Evolutionary conservation across 2,797 vertebrate species (phyloP), one percentile per base, ranked within the genome.

Genomic region (Onychomys leucogaster): DNA sequence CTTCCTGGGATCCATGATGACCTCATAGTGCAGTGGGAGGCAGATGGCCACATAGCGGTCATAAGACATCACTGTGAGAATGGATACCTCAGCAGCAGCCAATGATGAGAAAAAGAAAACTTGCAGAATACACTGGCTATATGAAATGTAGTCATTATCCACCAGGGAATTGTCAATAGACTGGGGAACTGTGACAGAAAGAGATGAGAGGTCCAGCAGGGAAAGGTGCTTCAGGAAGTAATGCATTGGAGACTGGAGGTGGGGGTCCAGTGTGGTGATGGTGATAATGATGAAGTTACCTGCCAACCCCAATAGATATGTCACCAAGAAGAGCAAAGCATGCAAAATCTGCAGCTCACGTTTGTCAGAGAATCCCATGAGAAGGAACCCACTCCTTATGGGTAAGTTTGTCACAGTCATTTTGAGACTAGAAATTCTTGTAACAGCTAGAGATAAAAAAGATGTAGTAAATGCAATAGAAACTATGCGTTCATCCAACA

Each of bases 51-150:
- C 52, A 86, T 86, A 86, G 84, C 84, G 32, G 34, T 86, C 65
- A 86, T 69, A 86, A 5, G 84, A 86, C 84, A 86, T 86, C 84
- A 86, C 65, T n/a, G 84, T 86, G 32, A 86, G 84, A 52, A 86
- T 37, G 65, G 46, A 46, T 46, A 69, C 2, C 46, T 71, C 78
- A 81, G 46, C 84, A 25, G 6, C 14, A 23, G 65, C 46, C 34
- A 71, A 86, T 37, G 46, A 23, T 27, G 84, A 37, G 46, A 71
- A 86, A 34, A 86, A 86, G 43, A 86, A 86, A 69, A 86, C 6
- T 6, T 81, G 78, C 21, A 81, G 11, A 55, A 81, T 57, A 11
- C 78, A 81, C 78, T 81, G 78, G 11, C 11, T 34, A 81, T 81
- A 81, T 37, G 78, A 57, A 81, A 81, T 81, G 52, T 81, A 81